Percentiles rank a stretch among this genome's conserved stretches.
These are phyloP conservation scores for Leptarthrus brevirostris DNA, from an alignment of 2,888 invertebrate genomes.

Conservation along the genomic window DNA sequence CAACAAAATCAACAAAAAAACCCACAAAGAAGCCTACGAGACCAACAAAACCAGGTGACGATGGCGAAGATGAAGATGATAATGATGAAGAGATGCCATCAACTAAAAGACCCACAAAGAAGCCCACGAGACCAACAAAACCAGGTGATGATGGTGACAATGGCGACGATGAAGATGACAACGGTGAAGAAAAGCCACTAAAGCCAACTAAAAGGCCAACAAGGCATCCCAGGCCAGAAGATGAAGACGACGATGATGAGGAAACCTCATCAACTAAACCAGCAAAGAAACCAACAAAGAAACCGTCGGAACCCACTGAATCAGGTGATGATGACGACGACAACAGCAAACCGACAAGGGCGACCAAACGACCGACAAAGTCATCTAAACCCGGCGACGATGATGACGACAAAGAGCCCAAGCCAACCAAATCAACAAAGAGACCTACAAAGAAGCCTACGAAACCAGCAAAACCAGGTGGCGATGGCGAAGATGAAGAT, in stretches of 20 bases:
- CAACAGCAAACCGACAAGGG: not conserved
- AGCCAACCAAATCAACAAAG: too few relatives aligned
- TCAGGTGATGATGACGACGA: not conserved
- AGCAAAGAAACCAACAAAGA: not conserved
- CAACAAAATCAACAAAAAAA: too few relatives aligned
- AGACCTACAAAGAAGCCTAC: too few relatives aligned
- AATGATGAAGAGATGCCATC: too few relatives aligned
- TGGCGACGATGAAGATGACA: not conserved
- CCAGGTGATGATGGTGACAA: not conserved
- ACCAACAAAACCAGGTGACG: not conserved
- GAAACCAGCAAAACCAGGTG: constrained; percentile 2
- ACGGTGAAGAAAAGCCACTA: not conserved
- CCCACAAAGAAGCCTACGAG: not conserved
- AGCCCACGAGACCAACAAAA: not conserved
- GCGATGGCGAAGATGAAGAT: too few relatives aligned
- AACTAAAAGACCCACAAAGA: not conserved
- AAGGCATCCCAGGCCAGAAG: too few relatives aligned
- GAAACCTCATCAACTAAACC: too few relatives aligned
- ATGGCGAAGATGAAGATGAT: not conserved
- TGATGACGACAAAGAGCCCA: too few relatives aligned
- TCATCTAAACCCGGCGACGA: too few relatives aligned
- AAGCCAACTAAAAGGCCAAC: constrained; percentile 6
- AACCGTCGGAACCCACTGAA: not conserved
- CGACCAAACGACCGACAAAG: not conserved
- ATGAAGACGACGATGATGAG: too few relatives aligned